Evolutionary conservation across 2,113 vertebrate species (phyloP), one percentile per base, ranked within the genome.

Genomic region (Axis porcinus): DNA sequence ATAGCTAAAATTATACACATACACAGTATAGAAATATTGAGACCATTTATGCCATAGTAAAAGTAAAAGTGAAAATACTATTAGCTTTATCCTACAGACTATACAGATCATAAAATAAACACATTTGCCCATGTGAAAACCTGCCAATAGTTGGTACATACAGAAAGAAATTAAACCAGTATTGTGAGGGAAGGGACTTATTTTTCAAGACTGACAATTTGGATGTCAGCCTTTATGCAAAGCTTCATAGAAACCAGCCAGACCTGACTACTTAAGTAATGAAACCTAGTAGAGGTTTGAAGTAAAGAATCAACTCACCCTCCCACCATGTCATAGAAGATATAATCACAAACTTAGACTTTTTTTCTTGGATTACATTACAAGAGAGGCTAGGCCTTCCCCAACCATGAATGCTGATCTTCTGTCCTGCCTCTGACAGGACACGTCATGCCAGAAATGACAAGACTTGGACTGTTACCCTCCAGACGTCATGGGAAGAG

Each of bases 21-120:
- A 40, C 2, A 67, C 6, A 87, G 23, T 36, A 78, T 19, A 87
- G 14, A 76, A 84, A 78, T 16, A 27, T 52, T 55, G 16, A 84
- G 57, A 52, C 81, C 78, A 2, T 54, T 88, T 50, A 78, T 89
- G 8, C 17, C 64, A 58, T 17, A 78, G 6, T 83, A 86, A 60
- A 92, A 28, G 28, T 67, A 78, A 94, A 92, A 14, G 36, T 70
- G 16, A 28, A 78, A 62, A 70, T 90, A 85, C 47, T 50, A 64
- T 67, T 52, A 89, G 27, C 28, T 84, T 91, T 12, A 84, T 19
- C 2, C 9, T 43, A 57, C 2, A 76, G 7, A 57, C 33, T 54
- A 19, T 76, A 58, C 27, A n/a, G 83, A 83, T 11, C 33, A 58
- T 62, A 50, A 64, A 92, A 85, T 64, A 55, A 91, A 76, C 67